These are phyloP conservation scores for Callosobruchus maculatus DNA, from an alignment of 2,888 invertebrate species.

Conservation along the genomic window DNA sequence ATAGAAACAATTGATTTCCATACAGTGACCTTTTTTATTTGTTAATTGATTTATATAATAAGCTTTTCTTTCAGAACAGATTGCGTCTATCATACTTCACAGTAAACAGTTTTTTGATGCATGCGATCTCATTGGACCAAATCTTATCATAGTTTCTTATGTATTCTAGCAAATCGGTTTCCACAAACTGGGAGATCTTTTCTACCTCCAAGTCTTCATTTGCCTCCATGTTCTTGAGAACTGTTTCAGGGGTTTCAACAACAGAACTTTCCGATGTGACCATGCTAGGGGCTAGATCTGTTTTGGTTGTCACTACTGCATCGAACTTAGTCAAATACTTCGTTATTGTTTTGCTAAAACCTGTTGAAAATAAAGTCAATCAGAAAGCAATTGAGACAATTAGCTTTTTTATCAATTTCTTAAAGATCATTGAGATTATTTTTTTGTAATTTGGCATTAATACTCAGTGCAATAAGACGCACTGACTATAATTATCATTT, in stretches of 20 bases:
- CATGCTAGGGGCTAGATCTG: neutral
- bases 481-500: too few species aligned
- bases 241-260: neutral
- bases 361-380: neutral
- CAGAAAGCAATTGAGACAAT: too few species aligned
- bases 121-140: constrained; percentile 29
- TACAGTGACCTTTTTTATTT: too few species aligned
- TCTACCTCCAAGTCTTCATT: constrained; percentile 3
- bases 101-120: constrained; percentile 30
- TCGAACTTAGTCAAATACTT: neutral
- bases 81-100: constrained; percentile 30
- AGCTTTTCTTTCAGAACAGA: neutral
- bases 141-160: constrained; percentile 25
- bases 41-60: too few species aligned
- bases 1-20: too few species aligned
- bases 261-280: neutral
- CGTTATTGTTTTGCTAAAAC: neutral
- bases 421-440: too few species aligned
- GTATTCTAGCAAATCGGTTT: constrained; percentile 16
- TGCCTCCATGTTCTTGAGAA: neutral
- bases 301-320: neutral
- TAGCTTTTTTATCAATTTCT: too few species aligned
- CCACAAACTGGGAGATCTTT: constrained; percentile 20
- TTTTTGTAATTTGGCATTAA: too few species aligned
- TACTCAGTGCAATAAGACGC: too few species aligned